Evolutionary conservation across 1,140 invertebrate species (phyloP).

Genomic region (Drosophila sulfurigaster): DNA sequence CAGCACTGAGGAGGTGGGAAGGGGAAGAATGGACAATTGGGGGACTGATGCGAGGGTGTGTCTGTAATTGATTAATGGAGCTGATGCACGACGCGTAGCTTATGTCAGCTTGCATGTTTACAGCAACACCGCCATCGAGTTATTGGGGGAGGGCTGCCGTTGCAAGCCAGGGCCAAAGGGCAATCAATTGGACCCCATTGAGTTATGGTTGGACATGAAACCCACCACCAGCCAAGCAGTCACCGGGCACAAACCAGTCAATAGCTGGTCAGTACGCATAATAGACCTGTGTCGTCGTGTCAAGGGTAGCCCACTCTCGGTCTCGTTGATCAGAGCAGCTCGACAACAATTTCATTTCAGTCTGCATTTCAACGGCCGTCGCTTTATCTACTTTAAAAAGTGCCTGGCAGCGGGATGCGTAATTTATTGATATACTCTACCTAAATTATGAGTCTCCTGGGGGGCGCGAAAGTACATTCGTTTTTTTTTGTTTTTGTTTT

Average conservation of each 20-base stretch:
- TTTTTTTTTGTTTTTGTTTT: conserved; percentile 9
- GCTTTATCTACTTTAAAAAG: conserved; percentile 57
- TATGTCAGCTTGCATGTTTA: conserved; percentile 68
- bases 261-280: conserved; percentile 29
- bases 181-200: conserved; percentile 56
- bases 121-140: conserved; percentile 19
- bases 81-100: conserved; percentile 61
- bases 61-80: conserved; percentile 79
- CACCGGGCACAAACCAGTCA: background rate
- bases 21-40: background rate
- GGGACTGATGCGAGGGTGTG: conserved; percentile 25
- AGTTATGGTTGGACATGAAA: conserved; percentile 47
- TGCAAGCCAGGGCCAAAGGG: conserved; percentile 21
- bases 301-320: conserved; percentile 3
- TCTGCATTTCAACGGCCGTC: conserved; percentile 33
- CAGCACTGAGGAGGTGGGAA: conserved; percentile 7
- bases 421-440: conserved; percentile 81
- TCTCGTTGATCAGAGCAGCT: conserved; percentile 20
- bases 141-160: no score
- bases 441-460: conserved; percentile 81
- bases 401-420: conserved; percentile 64
- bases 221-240: conserved; percentile 11
- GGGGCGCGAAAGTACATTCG: conserved; percentile 42
- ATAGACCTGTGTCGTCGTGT: conserved; percentile 3
- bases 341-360: conserved; percentile 42